Conservation (phyloP, 1,140 invertebrate species). For the Lamellibrachia luymesi region DNA sequence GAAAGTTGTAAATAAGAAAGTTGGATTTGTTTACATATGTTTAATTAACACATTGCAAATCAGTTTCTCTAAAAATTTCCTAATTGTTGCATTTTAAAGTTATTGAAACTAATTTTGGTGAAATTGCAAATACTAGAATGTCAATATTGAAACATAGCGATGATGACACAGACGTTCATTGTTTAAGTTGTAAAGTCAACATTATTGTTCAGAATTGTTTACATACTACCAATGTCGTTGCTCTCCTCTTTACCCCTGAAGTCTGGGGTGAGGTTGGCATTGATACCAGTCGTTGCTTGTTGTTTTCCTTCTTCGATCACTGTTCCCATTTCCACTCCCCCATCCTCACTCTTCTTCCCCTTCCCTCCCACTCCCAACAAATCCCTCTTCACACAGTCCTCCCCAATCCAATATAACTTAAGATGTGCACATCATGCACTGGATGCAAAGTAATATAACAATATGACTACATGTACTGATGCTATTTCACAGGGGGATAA, state of each 20-base stretch:
- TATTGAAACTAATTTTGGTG: neutral
- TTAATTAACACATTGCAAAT: too few species aligned
- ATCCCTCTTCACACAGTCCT: too few species aligned
- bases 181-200: neutral
- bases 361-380: too few species aligned
- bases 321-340: too few species aligned
- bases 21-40: too few species aligned
- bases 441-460: neutral
- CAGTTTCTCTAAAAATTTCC: neutral
- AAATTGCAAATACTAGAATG: neutral
- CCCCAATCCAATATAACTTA: too few species aligned
- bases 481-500: neutral
- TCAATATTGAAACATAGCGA: neutral
- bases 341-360: too few species aligned
- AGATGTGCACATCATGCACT: neutral
- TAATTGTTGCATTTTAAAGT: neutral
- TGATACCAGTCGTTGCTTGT: too few species aligned
- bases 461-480: neutral
- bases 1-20: neutral
- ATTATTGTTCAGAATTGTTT: conserved; percentile 8
- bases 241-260: too few species aligned
- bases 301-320: too few species aligned
- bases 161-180: neutral
- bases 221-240: neutral
- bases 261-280: too few species aligned